Conservation (phyloP, 2,113 vertebrate species). For the Cyanoderma ruficeps region DNA sequence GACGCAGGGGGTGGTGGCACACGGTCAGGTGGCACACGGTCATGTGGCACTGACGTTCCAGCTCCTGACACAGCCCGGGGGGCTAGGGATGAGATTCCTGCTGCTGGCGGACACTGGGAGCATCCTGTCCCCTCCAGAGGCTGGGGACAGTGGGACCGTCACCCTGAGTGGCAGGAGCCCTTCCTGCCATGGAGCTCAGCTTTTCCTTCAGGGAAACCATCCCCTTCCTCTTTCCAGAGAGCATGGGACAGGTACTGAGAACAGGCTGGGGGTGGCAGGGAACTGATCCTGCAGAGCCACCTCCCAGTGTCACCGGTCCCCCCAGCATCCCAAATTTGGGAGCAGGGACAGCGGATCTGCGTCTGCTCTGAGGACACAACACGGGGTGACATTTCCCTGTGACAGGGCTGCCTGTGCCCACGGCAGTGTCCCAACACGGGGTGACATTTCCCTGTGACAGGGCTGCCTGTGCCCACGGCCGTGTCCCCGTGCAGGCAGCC, state of each 20-base stretch:
- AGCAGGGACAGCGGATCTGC: background rate
- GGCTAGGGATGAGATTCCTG: background rate
- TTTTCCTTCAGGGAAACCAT: background rate
- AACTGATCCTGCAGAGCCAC: background rate
- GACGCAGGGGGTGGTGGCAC: background rate
- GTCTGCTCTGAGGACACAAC: accelerated
- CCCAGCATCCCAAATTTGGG: background rate
- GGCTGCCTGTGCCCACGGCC: too few relatives aligned
- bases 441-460: background rate
- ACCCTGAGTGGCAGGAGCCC: background rate
- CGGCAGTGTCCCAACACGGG: background rate
- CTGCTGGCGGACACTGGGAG: background rate
- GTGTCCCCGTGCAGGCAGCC: background rate
- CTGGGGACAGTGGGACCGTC: background rate
- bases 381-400: background rate
- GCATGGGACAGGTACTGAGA: background rate
- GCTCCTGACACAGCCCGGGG: background rate
- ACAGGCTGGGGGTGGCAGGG: background rate
- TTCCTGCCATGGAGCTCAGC: background rate
- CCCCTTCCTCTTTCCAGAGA: background rate
- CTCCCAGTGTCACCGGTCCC: background rate
- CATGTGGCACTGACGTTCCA: background rate
- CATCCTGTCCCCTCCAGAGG: accelerated
- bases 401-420: too few relatives aligned
- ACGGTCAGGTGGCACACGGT: background rate